Percentiles rank a stretch among this genome's conserved stretches.
Conservation (phyloP, 1,140 invertebrate species). For the Reticulitermes speratus region DNA sequence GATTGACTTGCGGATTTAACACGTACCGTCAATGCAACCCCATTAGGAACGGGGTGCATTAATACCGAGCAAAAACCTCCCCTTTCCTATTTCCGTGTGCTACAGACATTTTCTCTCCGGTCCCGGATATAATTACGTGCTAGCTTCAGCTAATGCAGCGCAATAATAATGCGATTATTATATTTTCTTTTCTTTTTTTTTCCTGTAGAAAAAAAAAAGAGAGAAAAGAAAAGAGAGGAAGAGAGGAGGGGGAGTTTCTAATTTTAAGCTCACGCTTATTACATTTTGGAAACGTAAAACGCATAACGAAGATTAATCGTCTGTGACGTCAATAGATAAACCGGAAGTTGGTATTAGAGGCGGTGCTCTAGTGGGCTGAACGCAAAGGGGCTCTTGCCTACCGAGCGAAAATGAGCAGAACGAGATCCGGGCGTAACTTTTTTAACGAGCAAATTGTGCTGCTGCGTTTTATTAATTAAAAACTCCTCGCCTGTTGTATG, state of each 20-base stretch:
- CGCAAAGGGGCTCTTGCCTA: not conserved
- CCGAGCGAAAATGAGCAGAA: conserved; percentile 12
- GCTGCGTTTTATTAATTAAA: conserved; percentile 35
- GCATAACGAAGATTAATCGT: conserved; percentile 32
- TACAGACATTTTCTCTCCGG: not conserved
- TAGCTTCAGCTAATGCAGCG: not conserved
- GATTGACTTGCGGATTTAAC: no score
- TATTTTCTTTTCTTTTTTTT: not conserved
- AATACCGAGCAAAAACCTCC: not conserved
- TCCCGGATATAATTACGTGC: not conserved
- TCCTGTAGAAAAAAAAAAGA: not conserved
- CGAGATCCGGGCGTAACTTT: conserved; percentile 21
- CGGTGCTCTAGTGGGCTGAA: conserved; percentile 1
- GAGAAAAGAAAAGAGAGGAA: not conserved
- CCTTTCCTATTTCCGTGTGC: not conserved
- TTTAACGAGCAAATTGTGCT: conserved; percentile 36
- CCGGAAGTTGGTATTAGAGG: conserved; percentile 24
- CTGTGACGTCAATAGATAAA: conserved; percentile 28
- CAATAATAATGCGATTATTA: not conserved
- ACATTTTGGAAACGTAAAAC: conserved; percentile 21
- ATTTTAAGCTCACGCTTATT: conserved; percentile 32
- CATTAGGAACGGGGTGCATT: not conserved
- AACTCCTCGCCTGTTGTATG: conserved; percentile 29
- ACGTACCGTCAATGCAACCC: not conserved
- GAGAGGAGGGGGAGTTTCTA: not conserved